Evolutionary conservation across 2,888 invertebrate genomes (phyloP).

Genomic region (Cecidostiba fungosa): DNA sequence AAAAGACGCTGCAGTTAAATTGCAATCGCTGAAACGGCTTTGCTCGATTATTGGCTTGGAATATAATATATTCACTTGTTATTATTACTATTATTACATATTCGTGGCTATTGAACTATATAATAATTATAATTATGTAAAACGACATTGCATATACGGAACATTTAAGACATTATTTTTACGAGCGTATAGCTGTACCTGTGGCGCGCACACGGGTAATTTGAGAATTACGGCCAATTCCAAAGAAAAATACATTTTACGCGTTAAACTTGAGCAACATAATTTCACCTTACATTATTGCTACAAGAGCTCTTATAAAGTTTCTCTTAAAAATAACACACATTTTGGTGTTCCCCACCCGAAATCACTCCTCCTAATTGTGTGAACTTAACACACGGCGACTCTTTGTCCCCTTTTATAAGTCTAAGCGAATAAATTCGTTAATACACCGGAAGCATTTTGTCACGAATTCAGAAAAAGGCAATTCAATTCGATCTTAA

Average conservation of each 20-base stretch:
- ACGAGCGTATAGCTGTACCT: not conserved
- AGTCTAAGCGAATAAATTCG: no score
- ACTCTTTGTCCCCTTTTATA: no score
- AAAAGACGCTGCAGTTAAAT: no score
- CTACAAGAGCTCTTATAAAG: not conserved
- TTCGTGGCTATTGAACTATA: not conserved
- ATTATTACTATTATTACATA: not conserved
- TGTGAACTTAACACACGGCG: not conserved
- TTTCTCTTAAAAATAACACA: not conserved
- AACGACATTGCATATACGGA: not conserved
- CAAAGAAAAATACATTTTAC: not conserved
- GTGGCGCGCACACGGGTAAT: not conserved
- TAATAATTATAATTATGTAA: not conserved
- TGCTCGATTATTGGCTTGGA: no score
- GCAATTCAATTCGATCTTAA: not conserved
- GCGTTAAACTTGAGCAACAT: not conserved
- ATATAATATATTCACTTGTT: no score
- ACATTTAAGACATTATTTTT: conserved; percentile 14
- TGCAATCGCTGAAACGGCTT: no score
- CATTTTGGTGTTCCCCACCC: not conserved
- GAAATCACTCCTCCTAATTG: not conserved
- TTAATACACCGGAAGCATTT: not conserved
- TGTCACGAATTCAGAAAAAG: not conserved
- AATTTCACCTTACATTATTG: not conserved
- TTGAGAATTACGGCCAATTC: not conserved